Evolutionary conservation across 2,113 vertebrate genomes (phyloP).

Genomic region (Labeo catla): DNA sequence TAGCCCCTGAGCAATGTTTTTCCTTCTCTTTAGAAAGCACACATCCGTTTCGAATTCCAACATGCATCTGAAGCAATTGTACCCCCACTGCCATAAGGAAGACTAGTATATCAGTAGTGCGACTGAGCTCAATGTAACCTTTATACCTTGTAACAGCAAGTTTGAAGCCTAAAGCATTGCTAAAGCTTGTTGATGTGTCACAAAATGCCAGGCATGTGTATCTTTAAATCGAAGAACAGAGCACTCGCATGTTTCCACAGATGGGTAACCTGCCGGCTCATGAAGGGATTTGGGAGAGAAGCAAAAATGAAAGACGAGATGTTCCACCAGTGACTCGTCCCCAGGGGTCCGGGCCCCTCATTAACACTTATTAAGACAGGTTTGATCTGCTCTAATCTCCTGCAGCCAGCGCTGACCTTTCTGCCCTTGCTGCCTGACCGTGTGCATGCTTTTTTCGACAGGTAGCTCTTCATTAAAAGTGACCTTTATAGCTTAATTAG

Average conservation of each 20-base stretch:
- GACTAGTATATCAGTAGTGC: background rate
- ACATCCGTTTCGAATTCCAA: slow-evolving; percentile 8
- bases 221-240: slow-evolving; percentile 38
- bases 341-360: slow-evolving; percentile 70
- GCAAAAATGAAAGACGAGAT: slow-evolving; percentile 55
- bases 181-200: background rate
- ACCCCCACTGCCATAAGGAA: slow-evolving; percentile 7
- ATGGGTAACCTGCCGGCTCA: slow-evolving; percentile 13
- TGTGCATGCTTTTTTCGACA: slow-evolving; percentile 4
- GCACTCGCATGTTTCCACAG: slow-evolving; percentile 41
- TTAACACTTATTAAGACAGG: slow-evolving; percentile 78
- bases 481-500: slow-evolving; percentile 19
- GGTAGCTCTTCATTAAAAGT: slow-evolving; percentile 10
- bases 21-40: slow-evolving; percentile 13
- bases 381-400: slow-evolving; percentile 79
- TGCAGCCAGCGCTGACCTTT: slow-evolving; percentile 62
- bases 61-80: background rate
- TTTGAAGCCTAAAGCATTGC: slow-evolving; percentile 7
- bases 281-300: slow-evolving; percentile 33
- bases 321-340: slow-evolving; percentile 52
- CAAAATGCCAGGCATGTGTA: background rate
- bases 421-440: slow-evolving; percentile 19
- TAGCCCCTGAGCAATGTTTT: slow-evolving; percentile 12
- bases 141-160: background rate
- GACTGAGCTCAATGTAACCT: background rate